Evolutionary conservation across 2,888 invertebrate species (phyloP).

Genomic region (Chaetogeoica ovagalla): DNA sequence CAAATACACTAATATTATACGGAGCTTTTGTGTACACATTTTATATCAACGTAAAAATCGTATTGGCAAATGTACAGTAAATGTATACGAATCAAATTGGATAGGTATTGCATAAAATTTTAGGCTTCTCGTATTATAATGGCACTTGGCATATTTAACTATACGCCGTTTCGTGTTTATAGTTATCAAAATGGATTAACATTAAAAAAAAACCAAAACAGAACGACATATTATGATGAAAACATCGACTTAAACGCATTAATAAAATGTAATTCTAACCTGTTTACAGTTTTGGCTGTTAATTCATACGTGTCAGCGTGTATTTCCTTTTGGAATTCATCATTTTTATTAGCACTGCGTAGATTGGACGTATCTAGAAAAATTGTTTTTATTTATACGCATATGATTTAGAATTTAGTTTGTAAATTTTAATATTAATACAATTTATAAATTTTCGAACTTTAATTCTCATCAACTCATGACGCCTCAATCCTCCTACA

Average conservation of each 20-base stretch:
- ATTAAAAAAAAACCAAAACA: not conserved
- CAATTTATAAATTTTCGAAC: no score
- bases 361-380: conserved; percentile 10
- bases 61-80: no score
- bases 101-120: not conserved
- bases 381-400: not conserved
- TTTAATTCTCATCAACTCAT: no score
- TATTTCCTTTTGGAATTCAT: not conserved
- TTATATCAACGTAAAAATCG: no score
- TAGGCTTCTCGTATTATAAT: not conserved
- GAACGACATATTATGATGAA: not conserved
- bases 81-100: no score
- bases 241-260: not conserved
- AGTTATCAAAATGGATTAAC: not conserved
- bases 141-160: not conserved
- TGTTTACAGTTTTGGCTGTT: not conserved
- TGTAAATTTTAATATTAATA: no score
- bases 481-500: no score
- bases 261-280: conserved; percentile 13
- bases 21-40: no score
- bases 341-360: not conserved
- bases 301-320: not conserved
- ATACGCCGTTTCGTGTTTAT: not conserved
- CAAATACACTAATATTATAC: no score
- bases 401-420: not conserved